These are phyloP conservation scores for Pediacus dermestoides DNA, from an alignment of 2,888 invertebrate species.

Conservation along the genomic window DNA sequence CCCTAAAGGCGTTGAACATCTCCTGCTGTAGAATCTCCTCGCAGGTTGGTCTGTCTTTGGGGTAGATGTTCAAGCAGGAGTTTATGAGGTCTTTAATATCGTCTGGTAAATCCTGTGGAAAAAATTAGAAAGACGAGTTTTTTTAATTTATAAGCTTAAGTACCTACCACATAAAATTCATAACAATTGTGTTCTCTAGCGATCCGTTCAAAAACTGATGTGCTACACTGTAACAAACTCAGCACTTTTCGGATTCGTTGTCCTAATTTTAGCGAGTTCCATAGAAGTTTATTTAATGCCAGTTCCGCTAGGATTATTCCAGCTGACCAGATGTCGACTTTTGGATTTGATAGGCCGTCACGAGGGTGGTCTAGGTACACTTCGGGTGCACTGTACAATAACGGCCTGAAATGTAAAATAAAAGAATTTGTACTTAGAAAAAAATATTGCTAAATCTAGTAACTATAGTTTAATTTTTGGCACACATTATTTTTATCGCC, in stretches of 20 bases:
- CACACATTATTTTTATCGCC: no score
- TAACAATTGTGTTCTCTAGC: slow-evolving; percentile 74
- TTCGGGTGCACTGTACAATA: slow-evolving; percentile 80
- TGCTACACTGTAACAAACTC: slow-evolving; percentile 62
- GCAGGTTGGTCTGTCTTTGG: slow-evolving; percentile 61
- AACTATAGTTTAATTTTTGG: no score
- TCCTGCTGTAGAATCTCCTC: slow-evolving; percentile 56
- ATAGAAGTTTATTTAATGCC: slow-evolving; percentile 65
- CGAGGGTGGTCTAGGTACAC: slow-evolving; percentile 63
- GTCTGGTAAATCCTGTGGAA: slow-evolving; percentile 56
- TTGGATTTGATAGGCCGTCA: slow-evolving; percentile 56
- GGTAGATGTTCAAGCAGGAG: slow-evolving; percentile 66
- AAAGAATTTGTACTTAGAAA: slow-evolving; percentile 5
- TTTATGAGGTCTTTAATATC: slow-evolving; percentile 63
- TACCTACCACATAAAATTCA: slow-evolving; percentile 59
- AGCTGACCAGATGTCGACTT: slow-evolving; percentile 90
- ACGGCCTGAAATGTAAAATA: slow-evolving; percentile 60
- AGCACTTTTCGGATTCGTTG: slow-evolving; percentile 72
- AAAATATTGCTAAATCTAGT: background rate
- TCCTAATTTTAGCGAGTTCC: slow-evolving; percentile 71
- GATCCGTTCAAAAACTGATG: slow-evolving; percentile 64
- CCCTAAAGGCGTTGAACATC: slow-evolving; percentile 52
- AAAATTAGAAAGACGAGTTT: background rate
- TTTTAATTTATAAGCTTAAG: slow-evolving; percentile 5
- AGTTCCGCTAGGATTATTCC: slow-evolving; percentile 87